Conservation (phyloP, 2,797 vertebrate genomes). For the Lagocephalus sceleratus region DNA sequence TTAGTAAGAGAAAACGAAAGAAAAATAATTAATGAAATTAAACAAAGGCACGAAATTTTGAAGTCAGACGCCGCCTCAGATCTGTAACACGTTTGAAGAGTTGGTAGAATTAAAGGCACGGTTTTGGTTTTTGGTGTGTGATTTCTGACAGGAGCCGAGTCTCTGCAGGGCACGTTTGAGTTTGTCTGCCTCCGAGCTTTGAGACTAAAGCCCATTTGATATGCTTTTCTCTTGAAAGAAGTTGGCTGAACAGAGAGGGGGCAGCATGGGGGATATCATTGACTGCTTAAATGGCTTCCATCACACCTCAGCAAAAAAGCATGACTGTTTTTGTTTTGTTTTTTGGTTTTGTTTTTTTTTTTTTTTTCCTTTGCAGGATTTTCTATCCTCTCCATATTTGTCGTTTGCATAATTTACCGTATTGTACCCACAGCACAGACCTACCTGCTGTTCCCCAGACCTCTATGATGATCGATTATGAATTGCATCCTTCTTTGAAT, state of each 20-base stretch:
- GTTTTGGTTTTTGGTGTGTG: conserved; percentile 55
- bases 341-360: conserved; percentile 19
- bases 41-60: conserved; percentile 19
- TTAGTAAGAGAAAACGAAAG: conserved; percentile 3
- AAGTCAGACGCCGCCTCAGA: conserved; percentile 27
- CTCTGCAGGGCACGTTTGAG: conserved; percentile 67
- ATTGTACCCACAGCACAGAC: conserved; percentile 55
- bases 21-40: conserved; percentile 2
- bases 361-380: conserved; percentile 56
- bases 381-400: conserved; percentile 58
- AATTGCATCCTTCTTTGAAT: conserved; percentile 58
- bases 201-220: conserved; percentile 72
- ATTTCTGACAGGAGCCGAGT: conserved; percentile 64
- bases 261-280: conserved; percentile 75
- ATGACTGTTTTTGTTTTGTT: conserved; percentile 58
- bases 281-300: conserved; percentile 80
- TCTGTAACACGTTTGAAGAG: conserved; percentile 37
- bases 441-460: conserved; percentile 59
- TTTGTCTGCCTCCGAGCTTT: conserved; percentile 67
- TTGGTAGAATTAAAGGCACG: conserved; percentile 36
- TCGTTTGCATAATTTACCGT: conserved; percentile 60
- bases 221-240: conserved; percentile 68
- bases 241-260: conserved; percentile 67
- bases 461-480: conserved; percentile 52
- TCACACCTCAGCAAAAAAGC: conserved; percentile 75